A percentile compares a stretch with the other conserved stretches of the same genome.
Evolutionary conservation across 2,113 vertebrate genomes (phyloP).

Genomic region (Myrmophylax atrothorax): DNA sequence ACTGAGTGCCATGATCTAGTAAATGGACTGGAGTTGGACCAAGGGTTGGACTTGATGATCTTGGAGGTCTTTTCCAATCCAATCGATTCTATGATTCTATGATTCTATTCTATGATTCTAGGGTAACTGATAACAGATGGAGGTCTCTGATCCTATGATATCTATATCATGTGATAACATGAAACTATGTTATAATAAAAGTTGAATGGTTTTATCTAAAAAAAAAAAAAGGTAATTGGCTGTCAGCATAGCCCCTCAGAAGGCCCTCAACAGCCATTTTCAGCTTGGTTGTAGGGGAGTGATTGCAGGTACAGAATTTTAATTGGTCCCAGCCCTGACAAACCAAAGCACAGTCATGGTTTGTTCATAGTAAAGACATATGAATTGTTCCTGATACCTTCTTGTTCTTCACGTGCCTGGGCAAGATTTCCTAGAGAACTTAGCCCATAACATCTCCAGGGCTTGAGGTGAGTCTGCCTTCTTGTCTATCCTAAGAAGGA

Average conservation of each 20-base stretch:
- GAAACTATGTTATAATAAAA: neutral
- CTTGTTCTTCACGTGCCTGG: rapidly evolving
- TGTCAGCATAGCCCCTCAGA: neutral
- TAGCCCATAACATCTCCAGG: neutral
- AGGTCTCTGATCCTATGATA: neutral
- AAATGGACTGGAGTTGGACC: too few species aligned
- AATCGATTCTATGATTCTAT: too few species aligned
- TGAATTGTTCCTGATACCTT: neutral
- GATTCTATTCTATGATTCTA: too few species aligned
- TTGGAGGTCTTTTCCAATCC: too few species aligned
- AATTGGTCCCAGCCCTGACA: neutral
- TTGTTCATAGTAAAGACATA: neutral
- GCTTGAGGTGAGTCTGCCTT: neutral
- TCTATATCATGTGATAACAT: neutral
- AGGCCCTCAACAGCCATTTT: neutral
- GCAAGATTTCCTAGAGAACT: neutral
- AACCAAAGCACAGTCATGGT: neutral
- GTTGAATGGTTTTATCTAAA: neutral
- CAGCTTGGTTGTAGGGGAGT: neutral
- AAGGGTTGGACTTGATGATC: too few species aligned
- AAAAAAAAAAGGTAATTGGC: neutral
- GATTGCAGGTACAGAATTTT: neutral
- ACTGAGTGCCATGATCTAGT: too few species aligned
- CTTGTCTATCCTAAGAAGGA: neutral
- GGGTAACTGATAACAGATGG: neutral